Evolutionary conservation across 2,888 invertebrate species (phyloP).

Genomic region (Tineola bisselliella): DNA sequence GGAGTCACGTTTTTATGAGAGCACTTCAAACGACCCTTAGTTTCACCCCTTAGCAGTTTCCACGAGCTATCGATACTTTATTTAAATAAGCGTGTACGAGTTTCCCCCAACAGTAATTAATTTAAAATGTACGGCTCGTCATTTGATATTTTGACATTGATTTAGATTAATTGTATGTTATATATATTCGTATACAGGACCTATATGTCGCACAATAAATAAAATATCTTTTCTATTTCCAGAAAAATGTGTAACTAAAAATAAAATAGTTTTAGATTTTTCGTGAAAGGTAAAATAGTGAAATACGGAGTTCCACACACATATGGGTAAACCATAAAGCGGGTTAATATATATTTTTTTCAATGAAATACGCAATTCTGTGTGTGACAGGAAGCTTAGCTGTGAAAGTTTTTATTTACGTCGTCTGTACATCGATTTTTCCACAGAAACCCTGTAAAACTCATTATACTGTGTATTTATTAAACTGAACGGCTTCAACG

Average conservation of each 20-base stretch:
- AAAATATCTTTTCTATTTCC: no score
- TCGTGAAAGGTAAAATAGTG: neutral
- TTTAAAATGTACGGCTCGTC: neutral
- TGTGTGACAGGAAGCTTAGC: neutral
- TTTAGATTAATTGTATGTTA: neutral
- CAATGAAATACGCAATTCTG: conserved; percentile 5
- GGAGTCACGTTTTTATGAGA: conserved; percentile 15
- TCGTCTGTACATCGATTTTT: neutral
- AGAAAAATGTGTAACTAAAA: neutral
- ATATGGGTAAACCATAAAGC: neutral
- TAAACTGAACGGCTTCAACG: neutral
- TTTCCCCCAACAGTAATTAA: neutral
- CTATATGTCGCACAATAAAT: no score
- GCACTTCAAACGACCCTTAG: neutral
- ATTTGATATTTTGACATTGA: neutral
- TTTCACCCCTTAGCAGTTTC: neutral
- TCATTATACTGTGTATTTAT: neutral
- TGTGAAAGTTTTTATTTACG: neutral
- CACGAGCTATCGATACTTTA: neutral
- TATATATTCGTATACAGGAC: no score
- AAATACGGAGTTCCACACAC: neutral
- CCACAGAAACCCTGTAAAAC: neutral
- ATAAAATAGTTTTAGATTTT: neutral
- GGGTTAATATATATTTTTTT: neutral
- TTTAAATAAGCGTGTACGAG: neutral